Conservation (phyloP, 2,797 vertebrate genomes). For the Acestrorhynchus altus region DNA sequence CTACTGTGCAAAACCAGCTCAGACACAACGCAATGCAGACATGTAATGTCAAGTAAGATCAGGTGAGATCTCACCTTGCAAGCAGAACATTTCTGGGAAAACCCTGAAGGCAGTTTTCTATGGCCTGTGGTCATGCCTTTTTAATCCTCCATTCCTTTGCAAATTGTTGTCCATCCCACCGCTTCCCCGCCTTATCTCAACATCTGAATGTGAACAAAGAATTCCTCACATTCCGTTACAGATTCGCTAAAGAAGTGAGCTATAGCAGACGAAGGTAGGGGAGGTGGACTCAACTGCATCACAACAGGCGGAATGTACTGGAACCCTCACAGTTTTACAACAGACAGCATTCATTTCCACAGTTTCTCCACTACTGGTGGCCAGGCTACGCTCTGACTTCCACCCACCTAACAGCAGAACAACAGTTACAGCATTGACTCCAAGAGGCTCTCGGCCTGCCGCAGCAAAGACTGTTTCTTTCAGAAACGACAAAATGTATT, state of each 20-base stretch:
- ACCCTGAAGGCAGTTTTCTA: background rate
- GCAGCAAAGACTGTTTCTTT: slow-evolving; percentile 19
- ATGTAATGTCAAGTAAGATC: background rate
- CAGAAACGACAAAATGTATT: background rate
- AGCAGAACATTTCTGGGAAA: background rate
- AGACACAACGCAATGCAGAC: background rate
- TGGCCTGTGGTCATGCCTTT: background rate
- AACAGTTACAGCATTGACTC: slow-evolving; percentile 25
- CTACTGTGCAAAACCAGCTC: too few relatives aligned
- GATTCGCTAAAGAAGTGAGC: slow-evolving; percentile 25
- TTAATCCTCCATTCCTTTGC: background rate
- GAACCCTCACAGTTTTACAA: slow-evolving; percentile 26
- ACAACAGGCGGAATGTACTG: slow-evolving; percentile 11
- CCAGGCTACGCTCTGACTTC: background rate
- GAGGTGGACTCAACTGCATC: slow-evolving; percentile 14
- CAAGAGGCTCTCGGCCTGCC: background rate
- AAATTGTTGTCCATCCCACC: background rate
- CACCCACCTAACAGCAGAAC: slow-evolving; percentile 49
- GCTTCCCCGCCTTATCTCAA: background rate
- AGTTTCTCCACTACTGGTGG: background rate
- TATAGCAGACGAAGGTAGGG: slow-evolving; percentile 24
- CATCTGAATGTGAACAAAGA: slow-evolving; percentile 37
- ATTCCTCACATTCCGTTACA: slow-evolving; percentile 52
- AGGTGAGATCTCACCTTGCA: too few relatives aligned
- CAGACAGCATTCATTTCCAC: slow-evolving; percentile 28